Conservation (phyloP, 2,113 vertebrate species). For the Podocnemis expansa region DNA sequence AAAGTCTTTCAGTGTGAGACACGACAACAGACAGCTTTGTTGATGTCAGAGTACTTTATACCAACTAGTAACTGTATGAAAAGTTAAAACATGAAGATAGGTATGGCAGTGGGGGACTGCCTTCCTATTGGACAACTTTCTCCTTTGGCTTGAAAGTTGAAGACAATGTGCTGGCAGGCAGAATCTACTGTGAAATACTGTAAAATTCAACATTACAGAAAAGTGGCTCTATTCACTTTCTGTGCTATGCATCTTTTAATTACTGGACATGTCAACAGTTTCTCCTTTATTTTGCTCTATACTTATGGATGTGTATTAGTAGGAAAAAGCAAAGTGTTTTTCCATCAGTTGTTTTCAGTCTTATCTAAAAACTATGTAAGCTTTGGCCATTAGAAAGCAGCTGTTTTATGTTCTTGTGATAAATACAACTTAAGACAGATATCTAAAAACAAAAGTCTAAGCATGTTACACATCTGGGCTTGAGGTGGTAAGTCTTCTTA, state of each 20-base stretch:
- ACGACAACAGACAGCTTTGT: fast-evolving
- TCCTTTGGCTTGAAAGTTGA: fast-evolving
- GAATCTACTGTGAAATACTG: not conserved
- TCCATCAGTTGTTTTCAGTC: not conserved
- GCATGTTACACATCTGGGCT: not conserved
- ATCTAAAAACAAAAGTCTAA: not conserved
- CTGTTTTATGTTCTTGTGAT: not conserved
- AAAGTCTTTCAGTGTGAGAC: fast-evolving
- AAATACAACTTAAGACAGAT: not conserved
- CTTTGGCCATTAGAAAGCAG: not conserved
- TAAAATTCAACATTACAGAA: not conserved
- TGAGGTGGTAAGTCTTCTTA: fast-evolving
- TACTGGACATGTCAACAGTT: fast-evolving
- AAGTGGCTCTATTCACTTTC: fast-evolving
- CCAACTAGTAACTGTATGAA: fast-evolving
- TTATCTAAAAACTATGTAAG: constrained; percentile 40
- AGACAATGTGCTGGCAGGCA: fast-evolving
- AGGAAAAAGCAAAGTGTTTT: not conserved
- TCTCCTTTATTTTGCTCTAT: not conserved
- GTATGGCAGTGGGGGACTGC: fast-evolving
- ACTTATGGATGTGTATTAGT: not conserved
- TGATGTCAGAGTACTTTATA: not conserved
- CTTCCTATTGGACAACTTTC: not conserved
- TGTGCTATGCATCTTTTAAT: not conserved
- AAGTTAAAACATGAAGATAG: fast-evolving